phyloP scores from a whole-genome alignment of 2,888 invertebrate genomes.

The Desoria tigrina region DNA sequence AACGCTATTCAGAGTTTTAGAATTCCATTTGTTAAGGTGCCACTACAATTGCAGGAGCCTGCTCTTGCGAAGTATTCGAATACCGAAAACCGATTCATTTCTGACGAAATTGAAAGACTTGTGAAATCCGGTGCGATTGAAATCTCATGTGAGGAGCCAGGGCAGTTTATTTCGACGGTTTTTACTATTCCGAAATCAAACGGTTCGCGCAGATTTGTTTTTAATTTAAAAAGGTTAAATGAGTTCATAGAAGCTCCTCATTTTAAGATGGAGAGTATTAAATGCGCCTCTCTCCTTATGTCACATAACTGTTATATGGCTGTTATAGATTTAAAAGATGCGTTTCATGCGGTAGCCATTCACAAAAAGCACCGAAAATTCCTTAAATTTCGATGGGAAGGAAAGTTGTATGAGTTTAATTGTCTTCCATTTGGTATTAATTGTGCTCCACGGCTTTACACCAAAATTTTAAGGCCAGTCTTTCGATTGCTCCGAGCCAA shows the following conservation, averaged over 20 bases:
- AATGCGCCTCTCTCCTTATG: background rate
- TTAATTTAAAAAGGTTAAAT: constrained; percentile 13
- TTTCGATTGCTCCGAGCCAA: background rate
- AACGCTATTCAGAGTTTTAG: too few relatives aligned
- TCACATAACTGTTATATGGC: background rate
- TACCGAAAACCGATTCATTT: background rate
- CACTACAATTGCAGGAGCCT: constrained; percentile 4
- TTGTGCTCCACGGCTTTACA: constrained; percentile 14
- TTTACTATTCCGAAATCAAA: constrained; percentile 8
- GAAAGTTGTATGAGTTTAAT: constrained; percentile 10
- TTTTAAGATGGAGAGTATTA: constrained; percentile 12
- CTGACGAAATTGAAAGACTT: background rate
- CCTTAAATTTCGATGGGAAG: constrained; percentile 8
- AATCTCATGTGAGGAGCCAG: too few relatives aligned
- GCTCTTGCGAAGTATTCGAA: background rate
- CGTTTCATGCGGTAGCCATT: background rate
- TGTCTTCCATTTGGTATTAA: constrained; percentile 19
- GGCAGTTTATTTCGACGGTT: constrained; percentile 12
- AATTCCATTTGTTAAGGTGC: too few relatives aligned
- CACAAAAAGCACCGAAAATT: background rate
- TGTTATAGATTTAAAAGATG: constrained; percentile 9
- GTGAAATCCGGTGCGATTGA: constrained; percentile 3
- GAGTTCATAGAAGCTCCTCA: constrained; percentile 1
- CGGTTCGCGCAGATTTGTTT: background rate
- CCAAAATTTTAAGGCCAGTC: constrained; percentile 12